These are phyloP conservation scores for Grammomys dolichurus DNA, from an alignment of 2,113 vertebrate species.

Conservation along the genomic window DNA sequence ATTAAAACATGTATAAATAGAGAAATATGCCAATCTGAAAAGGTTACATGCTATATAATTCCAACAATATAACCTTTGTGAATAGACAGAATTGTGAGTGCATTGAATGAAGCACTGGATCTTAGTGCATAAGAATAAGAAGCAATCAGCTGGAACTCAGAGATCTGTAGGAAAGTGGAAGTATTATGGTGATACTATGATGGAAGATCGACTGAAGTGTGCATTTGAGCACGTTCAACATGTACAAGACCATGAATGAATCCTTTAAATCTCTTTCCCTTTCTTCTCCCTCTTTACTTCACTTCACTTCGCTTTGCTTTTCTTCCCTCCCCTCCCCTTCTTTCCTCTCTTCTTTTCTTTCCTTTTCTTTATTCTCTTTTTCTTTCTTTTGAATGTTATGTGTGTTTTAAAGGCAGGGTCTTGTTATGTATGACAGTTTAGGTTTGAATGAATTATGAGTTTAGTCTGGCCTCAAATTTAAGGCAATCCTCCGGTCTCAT, in stretches of 20 bases:
- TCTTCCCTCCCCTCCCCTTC: background rate
- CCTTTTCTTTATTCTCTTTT: rapidly evolving
- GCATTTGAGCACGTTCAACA: background rate
- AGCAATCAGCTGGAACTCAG: background rate
- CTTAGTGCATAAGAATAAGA: too few relatives aligned
- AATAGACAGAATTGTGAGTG: background rate
- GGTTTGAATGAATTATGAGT: background rate
- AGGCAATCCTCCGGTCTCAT: background rate
- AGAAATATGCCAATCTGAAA: background rate
- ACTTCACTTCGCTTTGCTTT: too few relatives aligned
- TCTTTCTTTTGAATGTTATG: background rate
- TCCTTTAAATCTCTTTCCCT: background rate
- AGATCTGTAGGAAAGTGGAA: background rate
- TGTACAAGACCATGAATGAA: background rate
- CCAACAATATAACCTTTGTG: background rate
- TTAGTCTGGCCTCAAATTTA: background rate
- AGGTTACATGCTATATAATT: background rate
- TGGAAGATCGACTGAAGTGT: background rate
- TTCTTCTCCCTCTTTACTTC: too few relatives aligned
- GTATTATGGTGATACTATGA: too few relatives aligned
- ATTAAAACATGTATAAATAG: background rate
- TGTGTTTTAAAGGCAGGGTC: background rate
- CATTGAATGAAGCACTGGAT: background rate
- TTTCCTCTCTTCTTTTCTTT: background rate
- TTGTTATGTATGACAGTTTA: background rate